Conservation (phyloP, 2,113 vertebrate genomes). For the Dipodomys spectabilis region DNA sequence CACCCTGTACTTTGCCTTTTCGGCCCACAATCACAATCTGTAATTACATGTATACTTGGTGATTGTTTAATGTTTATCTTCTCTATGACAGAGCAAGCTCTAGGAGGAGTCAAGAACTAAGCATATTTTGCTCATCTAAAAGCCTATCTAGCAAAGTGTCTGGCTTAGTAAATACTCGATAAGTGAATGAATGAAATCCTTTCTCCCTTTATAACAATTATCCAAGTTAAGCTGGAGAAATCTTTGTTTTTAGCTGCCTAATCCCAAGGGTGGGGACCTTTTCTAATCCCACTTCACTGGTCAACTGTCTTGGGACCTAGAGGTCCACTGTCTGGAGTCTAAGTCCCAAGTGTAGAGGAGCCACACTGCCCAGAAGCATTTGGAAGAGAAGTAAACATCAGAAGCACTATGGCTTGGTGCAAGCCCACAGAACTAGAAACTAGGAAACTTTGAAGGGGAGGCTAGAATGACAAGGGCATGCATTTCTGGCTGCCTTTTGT, state of each 20-base stretch:
- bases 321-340: background rate
- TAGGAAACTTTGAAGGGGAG: background rate
- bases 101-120: background rate
- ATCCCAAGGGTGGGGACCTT: background rate
- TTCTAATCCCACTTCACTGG: background rate
- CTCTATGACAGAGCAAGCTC: background rate
- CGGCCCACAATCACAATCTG: background rate
- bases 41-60: background rate
- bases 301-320: background rate
- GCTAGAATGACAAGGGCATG: background rate
- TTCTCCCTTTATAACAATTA: background rate
- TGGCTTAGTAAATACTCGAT: background rate
- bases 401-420: background rate
- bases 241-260: background rate
- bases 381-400: background rate
- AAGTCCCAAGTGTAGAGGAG: background rate
- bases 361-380: background rate
- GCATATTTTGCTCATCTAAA: background rate
- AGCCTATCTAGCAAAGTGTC: background rate
- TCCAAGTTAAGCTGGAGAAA: background rate
- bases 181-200: background rate
- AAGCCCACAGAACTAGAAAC: background rate
- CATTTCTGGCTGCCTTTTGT: background rate
- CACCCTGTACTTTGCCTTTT: conserved; percentile 27
- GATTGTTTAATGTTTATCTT: background rate